Base-by-base conservation (phyloP, 1,140 invertebrate genomes). In the Heterodera schachtii region DNA sequence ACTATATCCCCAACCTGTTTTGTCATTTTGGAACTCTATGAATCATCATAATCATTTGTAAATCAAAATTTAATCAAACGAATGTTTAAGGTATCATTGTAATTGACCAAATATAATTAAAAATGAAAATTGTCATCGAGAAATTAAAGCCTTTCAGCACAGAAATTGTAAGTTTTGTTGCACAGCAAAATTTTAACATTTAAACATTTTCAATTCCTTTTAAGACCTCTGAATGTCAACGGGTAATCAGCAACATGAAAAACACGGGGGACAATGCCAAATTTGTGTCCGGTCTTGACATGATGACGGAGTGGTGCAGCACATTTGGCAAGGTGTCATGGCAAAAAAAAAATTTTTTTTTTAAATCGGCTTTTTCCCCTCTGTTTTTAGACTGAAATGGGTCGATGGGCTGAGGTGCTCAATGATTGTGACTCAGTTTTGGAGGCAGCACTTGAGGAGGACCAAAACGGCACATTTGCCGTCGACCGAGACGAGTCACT, bases 291-390 rank as follows among this genome's bases (percentile, higher is more conserved):
- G 66, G 73, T 19, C 70, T 85, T 47, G 84, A 85, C 69, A 83
- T 44, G 19, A 43, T 85, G 43, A 83, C 82, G 4, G 84, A 85
- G 75, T 87, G 75, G 82, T 87, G 76, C 73, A 85, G 84, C 47
- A 52, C 71, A 9, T 84, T 85, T 41, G 84, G 84, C 60, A 85
- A 85, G 71, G 84, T 85, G 43, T 31, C 31, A 31, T 31, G 31
- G 31, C 19, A 46, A 81, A 73, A 64, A 64, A 5, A 16, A 19
- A 64, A 13, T 19, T 64, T 64, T 64, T 60, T 6, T 9, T 41
- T 41, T 75, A 2, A 0, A 31, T 43, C 43, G 67, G 1, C 0
- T 31, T 73, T 82, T 77, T 8, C 19, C 73, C 57, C 21, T 44
- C 21, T 44, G 46, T 16, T 11, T 86, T 43, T 52, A 84, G 83